A percentile compares a stretch with the other conserved stretches of the same genome.
Conservation (phyloP, 2,113 vertebrate genomes). For the Oryzias woworae region DNA sequence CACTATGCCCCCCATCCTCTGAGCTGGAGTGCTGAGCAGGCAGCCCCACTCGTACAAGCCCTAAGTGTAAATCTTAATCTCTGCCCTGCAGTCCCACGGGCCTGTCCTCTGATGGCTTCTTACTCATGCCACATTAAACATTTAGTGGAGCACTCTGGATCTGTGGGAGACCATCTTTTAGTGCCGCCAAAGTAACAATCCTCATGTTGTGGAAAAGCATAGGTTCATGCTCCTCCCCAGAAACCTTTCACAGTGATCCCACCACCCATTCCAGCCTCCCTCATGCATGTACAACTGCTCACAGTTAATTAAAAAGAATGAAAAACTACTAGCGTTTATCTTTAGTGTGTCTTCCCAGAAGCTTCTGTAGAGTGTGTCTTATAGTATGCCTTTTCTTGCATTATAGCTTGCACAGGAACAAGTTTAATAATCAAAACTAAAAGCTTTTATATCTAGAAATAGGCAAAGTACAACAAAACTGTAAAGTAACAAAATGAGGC, state of each 20-base stretch:
- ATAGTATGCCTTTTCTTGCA: slow-evolving; percentile 20
- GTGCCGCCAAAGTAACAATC: slow-evolving; percentile 51
- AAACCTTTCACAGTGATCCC: slow-evolving; percentile 46
- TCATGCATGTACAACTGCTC: slow-evolving; percentile 17
- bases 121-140: slow-evolving; percentile 77
- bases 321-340: slow-evolving; percentile 56
- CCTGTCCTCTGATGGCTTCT: slow-evolving; percentile 67
- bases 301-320: slow-evolving; percentile 22
- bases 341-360: slow-evolving; percentile 38
- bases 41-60: slow-evolving; percentile 34
- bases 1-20: slow-evolving; percentile 26
- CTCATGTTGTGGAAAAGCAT: slow-evolving; percentile 58
- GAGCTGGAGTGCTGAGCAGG: slow-evolving; percentile 50
- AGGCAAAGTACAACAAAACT: neutral
- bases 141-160: slow-evolving; percentile 72
- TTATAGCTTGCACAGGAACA: slow-evolving; percentile 14
- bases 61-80: slow-evolving; percentile 49
- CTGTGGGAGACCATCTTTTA: slow-evolving; percentile 72
- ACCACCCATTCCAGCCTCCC: slow-evolving; percentile 11
- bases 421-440: neutral
- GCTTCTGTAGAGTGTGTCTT: too few species aligned
- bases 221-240: slow-evolving; percentile 42
- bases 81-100: slow-evolving; percentile 54
- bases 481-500: neutral
- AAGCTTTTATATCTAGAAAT: neutral